These are phyloP conservation scores for Hypotaenidia okinawae DNA, from an alignment of 2,797 vertebrate species.

Conservation along the genomic window DNA sequence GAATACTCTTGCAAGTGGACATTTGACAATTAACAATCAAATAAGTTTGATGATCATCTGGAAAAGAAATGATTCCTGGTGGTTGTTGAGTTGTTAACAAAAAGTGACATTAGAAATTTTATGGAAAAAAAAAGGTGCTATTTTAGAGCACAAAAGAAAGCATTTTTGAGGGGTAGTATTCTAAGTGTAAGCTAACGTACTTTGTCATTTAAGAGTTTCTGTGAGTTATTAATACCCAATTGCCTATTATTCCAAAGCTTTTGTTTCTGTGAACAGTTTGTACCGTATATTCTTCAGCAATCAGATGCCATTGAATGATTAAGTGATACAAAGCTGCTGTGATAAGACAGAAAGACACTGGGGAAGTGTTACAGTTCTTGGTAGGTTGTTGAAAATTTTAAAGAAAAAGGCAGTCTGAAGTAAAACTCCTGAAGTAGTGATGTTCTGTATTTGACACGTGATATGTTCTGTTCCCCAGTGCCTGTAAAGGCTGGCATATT, in stretches of 20 bases:
- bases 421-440: neutral
- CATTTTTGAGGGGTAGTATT: neutral
- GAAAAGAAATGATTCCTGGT: neutral
- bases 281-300: neutral
- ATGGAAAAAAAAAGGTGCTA: neutral
- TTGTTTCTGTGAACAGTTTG: slow-evolving; percentile 30
- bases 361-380: neutral
- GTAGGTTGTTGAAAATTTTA: neutral
- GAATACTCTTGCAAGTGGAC: neutral
- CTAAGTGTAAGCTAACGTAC: neutral
- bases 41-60: neutral
- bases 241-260: neutral
- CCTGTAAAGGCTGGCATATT: neutral
- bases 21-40: neutral
- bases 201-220: neutral
- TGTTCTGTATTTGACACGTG: neutral
- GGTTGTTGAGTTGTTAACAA: neutral
- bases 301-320: neutral
- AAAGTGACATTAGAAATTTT: neutral
- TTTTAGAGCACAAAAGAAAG: neutral
- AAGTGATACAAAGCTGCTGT: neutral
- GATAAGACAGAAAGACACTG: neutral
- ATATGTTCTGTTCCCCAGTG: neutral
- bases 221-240: neutral
- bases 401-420: neutral